phyloP scores from a whole-genome alignment of 2,113 vertebrate species.

The Onychostruthus taczanowskii region DNA sequence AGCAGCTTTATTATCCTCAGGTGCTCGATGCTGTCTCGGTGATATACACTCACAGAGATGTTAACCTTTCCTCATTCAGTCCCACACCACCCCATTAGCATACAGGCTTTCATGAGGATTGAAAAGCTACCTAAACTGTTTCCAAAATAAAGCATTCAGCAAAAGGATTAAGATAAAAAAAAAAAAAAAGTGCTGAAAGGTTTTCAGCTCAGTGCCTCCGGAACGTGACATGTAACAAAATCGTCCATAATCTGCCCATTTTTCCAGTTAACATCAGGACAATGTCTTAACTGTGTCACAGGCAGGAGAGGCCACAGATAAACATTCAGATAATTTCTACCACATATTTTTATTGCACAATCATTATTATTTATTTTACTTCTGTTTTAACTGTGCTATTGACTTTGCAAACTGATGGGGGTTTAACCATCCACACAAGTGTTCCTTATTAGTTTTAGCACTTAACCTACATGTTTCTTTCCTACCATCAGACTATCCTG shows the following conservation, averaged over 20 bases:
- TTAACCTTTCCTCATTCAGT: neutral
- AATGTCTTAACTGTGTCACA: neutral
- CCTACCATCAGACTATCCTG: neutral
- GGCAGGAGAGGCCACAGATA: conserved; percentile 9
- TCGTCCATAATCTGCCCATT: neutral
- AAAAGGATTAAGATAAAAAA: neutral
- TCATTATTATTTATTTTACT: conserved; percentile 37
- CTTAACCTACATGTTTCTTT: neutral
- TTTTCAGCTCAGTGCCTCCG: neutral
- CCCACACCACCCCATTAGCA: neutral
- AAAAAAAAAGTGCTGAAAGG: neutral
- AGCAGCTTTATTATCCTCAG: conserved; percentile 26
- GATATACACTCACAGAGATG: neutral
- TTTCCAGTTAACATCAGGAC: neutral
- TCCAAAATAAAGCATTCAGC: conserved; percentile 9
- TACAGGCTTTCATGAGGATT: neutral
- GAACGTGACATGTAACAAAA: neutral
- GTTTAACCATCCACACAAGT: neutral
- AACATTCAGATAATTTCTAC: conserved; percentile 23
- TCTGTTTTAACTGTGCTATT: neutral
- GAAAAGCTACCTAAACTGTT: conserved; percentile 18
- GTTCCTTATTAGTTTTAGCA: conserved; percentile 15
- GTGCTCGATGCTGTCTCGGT: neutral
- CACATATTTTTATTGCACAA: neutral
- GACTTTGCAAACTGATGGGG: conserved; percentile 6